These are phyloP conservation scores for Atlantisia rogersi DNA, from an alignment of 2,113 vertebrate species.

Conservation along the genomic window DNA sequence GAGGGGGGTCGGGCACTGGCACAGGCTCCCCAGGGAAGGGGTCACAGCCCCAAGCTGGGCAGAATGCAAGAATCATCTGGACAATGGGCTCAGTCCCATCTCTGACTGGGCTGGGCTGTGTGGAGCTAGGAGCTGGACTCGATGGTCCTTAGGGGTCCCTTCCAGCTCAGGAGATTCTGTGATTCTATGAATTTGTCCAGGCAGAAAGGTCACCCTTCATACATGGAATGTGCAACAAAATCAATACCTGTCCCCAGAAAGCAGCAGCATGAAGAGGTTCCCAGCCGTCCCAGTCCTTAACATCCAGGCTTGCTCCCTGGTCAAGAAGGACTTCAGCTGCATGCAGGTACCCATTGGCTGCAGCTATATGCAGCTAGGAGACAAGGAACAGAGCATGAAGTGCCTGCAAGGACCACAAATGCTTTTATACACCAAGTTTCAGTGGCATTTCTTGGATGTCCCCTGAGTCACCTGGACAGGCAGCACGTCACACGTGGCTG, in stretches of 20 bases:
- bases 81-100: too few relatives aligned
- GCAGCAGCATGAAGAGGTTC: slow-evolving; percentile 95
- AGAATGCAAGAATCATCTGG: too few relatives aligned
- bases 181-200: neutral
- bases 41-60: too few relatives aligned
- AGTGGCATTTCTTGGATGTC: neutral
- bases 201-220: neutral
- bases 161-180: too few relatives aligned
- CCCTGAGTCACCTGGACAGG: neutral
- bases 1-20: too few relatives aligned
- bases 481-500: neutral
- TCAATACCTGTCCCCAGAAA: slow-evolving; percentile 95
- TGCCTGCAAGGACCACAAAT: neutral
- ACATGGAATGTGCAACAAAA: neutral
- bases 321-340: slow-evolving; percentile 93
- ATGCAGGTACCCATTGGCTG: slow-evolving; percentile 93
- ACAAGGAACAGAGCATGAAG: slow-evolving; percentile 34
- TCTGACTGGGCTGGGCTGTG: too few relatives aligned
- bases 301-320: slow-evolving; percentile 87
- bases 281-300: slow-evolving; percentile 93
- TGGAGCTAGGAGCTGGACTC: too few relatives aligned
- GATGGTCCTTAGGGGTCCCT: too few relatives aligned
- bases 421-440: neutral
- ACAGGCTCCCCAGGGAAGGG: too few relatives aligned
- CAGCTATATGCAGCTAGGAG: slow-evolving; percentile 89